Evolutionary conservation across 2,888 invertebrate species (phyloP).

Genomic region (Harpalus rubripes): DNA sequence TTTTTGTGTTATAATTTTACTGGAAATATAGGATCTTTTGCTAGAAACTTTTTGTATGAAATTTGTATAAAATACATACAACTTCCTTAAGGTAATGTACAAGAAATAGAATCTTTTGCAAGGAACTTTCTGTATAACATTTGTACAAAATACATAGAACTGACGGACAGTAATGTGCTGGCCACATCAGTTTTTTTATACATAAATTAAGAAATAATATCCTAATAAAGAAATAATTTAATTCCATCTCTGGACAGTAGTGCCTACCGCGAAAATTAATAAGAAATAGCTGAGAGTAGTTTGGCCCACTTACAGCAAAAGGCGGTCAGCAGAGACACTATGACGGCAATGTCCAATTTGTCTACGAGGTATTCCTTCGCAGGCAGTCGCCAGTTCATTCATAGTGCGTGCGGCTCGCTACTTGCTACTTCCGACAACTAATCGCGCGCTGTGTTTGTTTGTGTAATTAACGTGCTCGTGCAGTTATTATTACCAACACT

Average conservation of each 20-base stretch:
- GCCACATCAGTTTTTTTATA: too few relatives aligned
- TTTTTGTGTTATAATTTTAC: too few relatives aligned
- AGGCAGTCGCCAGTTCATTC: constrained; percentile 56
- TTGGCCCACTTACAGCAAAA: constrained; percentile 63
- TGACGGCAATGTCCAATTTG: constrained; percentile 49
- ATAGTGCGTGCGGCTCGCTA: constrained; percentile 37
- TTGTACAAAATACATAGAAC: too few relatives aligned
- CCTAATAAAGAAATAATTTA: background rate
- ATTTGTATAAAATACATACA: too few relatives aligned
- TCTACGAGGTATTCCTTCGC: constrained; percentile 56
- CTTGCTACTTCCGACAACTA: constrained; percentile 18
- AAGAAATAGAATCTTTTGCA: too few relatives aligned
- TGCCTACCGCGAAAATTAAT: constrained; percentile 24
- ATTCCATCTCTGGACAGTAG: constrained; percentile 19
- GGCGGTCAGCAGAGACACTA: constrained; percentile 61
- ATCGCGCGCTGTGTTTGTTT: constrained; percentile 3
- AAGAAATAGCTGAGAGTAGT: constrained; percentile 45
- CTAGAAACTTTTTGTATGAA: too few relatives aligned
- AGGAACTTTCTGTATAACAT: too few relatives aligned
- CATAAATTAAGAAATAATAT: background rate
- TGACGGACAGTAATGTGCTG: too few relatives aligned
- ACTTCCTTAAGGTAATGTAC: too few relatives aligned
- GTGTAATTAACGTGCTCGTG: background rate
- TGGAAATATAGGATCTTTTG: too few relatives aligned
- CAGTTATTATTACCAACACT: background rate